Conservation (phyloP, 2,888 invertebrate species). For the Eristalis pertinax region DNA sequence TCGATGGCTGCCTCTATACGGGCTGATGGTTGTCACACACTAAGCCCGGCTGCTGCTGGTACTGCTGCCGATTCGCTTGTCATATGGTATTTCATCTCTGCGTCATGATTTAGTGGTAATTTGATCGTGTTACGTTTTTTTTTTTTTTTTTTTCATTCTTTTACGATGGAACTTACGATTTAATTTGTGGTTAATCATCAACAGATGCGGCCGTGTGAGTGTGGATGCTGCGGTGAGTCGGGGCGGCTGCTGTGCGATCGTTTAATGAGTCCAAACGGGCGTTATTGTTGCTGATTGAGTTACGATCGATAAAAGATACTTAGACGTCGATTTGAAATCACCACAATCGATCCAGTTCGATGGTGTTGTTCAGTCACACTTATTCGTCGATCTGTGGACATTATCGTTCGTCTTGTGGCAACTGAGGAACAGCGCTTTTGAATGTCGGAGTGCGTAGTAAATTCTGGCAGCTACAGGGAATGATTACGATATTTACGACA, state of each 20-base stretch:
- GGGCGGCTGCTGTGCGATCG: neutral
- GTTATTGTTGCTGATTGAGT: neutral
- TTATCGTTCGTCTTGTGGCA: too few relatives aligned
- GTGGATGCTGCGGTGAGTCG: neutral
- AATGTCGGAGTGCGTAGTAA: too few relatives aligned
- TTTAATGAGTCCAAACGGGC: slow-evolving; percentile 28
- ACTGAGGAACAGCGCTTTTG: too few relatives aligned
- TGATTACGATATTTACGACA: too few relatives aligned
- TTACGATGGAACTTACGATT: slow-evolving; percentile 55
- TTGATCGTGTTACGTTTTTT: slow-evolving; percentile 32
- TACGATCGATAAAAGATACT: neutral
- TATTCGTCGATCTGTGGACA: too few relatives aligned
- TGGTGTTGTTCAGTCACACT: too few relatives aligned
- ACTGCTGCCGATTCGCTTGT: slow-evolving; percentile 43
- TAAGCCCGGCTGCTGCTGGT: neutral
- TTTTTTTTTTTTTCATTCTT: neutral
- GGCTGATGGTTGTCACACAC: slow-evolving; percentile 48
- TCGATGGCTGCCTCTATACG: slow-evolving; percentile 10
- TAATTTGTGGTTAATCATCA: slow-evolving; percentile 55
- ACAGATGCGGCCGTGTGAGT: slow-evolving; percentile 22
- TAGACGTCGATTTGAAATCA: neutral
- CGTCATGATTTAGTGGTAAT: slow-evolving; percentile 62
- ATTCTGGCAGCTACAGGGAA: too few relatives aligned
- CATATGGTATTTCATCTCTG: slow-evolving; percentile 10
- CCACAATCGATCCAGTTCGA: neutral